These are phyloP conservation scores for Selene dorsalis DNA, from an alignment of 2,797 vertebrate genomes.

Conservation along the genomic window DNA sequence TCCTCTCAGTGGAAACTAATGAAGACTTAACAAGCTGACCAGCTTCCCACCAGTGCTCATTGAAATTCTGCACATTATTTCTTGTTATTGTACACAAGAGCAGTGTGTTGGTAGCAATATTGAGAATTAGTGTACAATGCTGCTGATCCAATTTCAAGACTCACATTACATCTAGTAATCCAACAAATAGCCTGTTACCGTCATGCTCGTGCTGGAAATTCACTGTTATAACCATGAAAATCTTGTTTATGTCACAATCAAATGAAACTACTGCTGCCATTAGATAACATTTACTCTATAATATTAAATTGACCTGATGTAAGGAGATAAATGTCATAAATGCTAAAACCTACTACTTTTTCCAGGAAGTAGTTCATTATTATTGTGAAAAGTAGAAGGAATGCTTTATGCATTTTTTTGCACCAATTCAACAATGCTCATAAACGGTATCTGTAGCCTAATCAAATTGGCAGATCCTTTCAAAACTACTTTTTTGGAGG, in stretches of 20 bases:
- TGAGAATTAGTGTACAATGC: not conserved
- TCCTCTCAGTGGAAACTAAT: constrained; percentile 20
- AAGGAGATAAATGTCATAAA: not conserved
- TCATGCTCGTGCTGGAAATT: not conserved
- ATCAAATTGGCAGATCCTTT: constrained; percentile 2
- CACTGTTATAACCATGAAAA: not conserved
- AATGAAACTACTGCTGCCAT: not conserved
- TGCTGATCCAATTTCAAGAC: not conserved
- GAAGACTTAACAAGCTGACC: constrained; percentile 8
- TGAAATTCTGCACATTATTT: constrained; percentile 6
- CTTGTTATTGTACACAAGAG: not conserved
- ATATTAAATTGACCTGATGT: not conserved
- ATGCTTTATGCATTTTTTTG: not conserved
- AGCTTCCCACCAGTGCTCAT: constrained; percentile 44
- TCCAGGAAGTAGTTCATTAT: not conserved
- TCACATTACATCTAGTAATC: constrained; percentile 5
- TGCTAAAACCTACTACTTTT: not conserved
- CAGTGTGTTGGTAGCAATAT: not conserved
- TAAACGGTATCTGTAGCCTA: not conserved
- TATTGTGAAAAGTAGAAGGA: not conserved
- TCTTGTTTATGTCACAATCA: not conserved
- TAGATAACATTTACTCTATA: not conserved
- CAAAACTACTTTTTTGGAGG: not conserved
- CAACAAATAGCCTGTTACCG: not conserved
- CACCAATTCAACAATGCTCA: not conserved